phyloP scores from a whole-genome alignment of 1,140 invertebrate genomes.

The Drosophila nigromelanica region DNA sequence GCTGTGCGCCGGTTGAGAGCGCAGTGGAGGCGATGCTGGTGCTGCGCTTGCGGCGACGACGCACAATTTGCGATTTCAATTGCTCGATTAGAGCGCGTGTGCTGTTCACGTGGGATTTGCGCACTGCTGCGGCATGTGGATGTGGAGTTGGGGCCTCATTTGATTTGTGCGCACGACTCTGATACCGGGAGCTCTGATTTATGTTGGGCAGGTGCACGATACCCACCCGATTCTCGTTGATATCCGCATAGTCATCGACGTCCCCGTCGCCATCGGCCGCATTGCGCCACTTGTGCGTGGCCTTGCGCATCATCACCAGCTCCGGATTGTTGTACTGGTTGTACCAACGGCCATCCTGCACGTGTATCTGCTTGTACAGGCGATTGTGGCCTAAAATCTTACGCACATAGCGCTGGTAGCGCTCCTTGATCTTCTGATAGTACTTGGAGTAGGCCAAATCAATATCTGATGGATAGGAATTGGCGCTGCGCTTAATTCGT shows the following conservation, averaged over 20 bases:
- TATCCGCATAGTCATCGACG: not conserved
- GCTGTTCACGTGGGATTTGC: conserved; percentile 37
- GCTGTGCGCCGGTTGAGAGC: conserved; percentile 27
- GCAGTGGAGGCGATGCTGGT: conserved; percentile 43
- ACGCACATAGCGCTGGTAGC: conserved; percentile 77
- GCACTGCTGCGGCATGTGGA: not conserved
- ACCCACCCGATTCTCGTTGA: conserved; percentile 27
- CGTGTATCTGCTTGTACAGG: conserved; percentile 47
- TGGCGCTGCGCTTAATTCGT: conserved; percentile 52
- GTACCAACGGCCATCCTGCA: conserved; percentile 61
- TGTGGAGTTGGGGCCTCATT: conserved; percentile 44
- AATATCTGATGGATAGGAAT: conserved; percentile 50
- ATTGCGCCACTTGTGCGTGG: conserved; percentile 53
- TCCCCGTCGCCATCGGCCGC: conserved; percentile 12
- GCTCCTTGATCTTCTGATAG: conserved; percentile 75
- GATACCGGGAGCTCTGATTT: conserved; percentile 52
- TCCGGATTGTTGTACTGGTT: conserved; percentile 64
- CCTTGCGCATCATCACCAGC: conserved; percentile 54
- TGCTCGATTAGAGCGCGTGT: conserved; percentile 66
- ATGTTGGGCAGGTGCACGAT: conserved; percentile 58
- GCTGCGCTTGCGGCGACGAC: conserved; percentile 64
- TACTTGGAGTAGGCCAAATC: conserved; percentile 79
- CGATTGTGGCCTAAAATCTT: conserved; percentile 68
- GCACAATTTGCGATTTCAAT: conserved; percentile 74
- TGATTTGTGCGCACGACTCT: conserved; percentile 26